A percentile compares a stretch with the other conserved stretches of the same genome.
These are phyloP conservation scores for Hemibagrus wyckioides DNA, from an alignment of 2,113 vertebrate genomes.

Conservation along the genomic window DNA sequence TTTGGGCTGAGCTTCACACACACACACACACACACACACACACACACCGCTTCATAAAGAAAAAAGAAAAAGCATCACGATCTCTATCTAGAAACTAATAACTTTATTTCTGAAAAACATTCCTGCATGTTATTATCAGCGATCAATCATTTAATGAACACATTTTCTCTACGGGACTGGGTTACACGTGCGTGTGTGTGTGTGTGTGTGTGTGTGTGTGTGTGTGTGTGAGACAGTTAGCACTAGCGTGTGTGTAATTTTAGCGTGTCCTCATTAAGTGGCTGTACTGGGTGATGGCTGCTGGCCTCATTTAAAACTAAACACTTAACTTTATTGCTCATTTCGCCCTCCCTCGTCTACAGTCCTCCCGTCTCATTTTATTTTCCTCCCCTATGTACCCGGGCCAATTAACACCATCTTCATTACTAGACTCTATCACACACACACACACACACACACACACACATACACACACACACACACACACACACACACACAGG, in stretches of 20 bases:
- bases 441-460: constrained; percentile 13
- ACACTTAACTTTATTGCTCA: constrained; percentile 56
- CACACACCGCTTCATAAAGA: not conserved
- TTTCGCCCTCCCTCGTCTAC: constrained; percentile 52
- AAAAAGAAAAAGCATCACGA: not conserved
- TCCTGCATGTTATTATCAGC: constrained; percentile 5
- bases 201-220: constrained; percentile 19
- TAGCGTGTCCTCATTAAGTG: constrained; percentile 57
- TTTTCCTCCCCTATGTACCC: constrained; percentile 57
- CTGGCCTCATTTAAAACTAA: constrained; percentile 63
- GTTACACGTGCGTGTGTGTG: not conserved
- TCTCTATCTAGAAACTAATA: not conserved
- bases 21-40: too few species aligned
- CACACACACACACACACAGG: too few species aligned
- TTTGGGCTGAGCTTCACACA: not conserved
- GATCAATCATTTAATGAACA: not conserved
- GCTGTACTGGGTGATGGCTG: constrained; percentile 50
- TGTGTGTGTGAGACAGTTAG: constrained; percentile 13
- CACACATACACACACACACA: constrained; percentile 24
- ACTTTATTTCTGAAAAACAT: not conserved
- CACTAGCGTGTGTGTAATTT: constrained; percentile 42
- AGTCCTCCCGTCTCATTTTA: constrained; percentile 50
- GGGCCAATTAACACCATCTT: constrained; percentile 61
- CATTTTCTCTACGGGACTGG: not conserved
- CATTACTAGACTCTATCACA: constrained; percentile 52